Evolutionary conservation across 2,888 invertebrate genomes (phyloP).

Genomic region (Pinctada fucata): DNA sequence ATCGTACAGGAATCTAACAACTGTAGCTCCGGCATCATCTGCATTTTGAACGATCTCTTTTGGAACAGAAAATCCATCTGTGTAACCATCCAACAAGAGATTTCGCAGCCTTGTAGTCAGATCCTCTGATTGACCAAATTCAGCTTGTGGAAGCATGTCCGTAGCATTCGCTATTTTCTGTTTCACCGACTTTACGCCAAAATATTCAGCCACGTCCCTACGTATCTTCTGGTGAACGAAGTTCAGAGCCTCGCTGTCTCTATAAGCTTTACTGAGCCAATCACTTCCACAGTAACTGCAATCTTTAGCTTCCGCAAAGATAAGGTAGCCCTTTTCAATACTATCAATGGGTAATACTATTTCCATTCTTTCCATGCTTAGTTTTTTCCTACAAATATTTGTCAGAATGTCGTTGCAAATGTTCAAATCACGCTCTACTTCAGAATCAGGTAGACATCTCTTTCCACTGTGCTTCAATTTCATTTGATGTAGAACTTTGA

Average conservation of each 20-base stretch:
- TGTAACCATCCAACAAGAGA: conserved; percentile 61
- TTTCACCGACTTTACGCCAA: conserved; percentile 57
- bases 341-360: conserved; percentile 15
- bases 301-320: conserved; percentile 6
- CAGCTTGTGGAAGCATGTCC: background rate
- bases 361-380: background rate
- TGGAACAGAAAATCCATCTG: conserved; percentile 67
- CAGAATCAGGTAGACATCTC: background rate
- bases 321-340: background rate
- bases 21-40: conserved; percentile 69
- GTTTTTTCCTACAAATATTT: conserved; percentile 19
- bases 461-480: background rate
- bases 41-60: conserved; percentile 72
- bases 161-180: conserved; percentile 33
- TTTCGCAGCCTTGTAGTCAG: conserved; percentile 59
- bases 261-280: conserved; percentile 1
- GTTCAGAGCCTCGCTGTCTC: conserved; percentile 38
- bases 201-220: conserved; percentile 44
- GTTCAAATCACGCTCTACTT: conserved; percentile 30
- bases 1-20: conserved; percentile 62
- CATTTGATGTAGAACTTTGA: conserved; percentile 6
- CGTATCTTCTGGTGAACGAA: conserved; percentile 56
- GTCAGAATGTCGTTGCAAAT: conserved; percentile 43
- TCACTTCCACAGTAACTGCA: conserved; percentile 28
- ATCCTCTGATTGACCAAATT: conserved; percentile 67